A percentile compares a stretch with the other conserved stretches of the same genome.
Conservation (phyloP, 1,140 invertebrate genomes). For the Eupristina koningsbergeri region DNA sequence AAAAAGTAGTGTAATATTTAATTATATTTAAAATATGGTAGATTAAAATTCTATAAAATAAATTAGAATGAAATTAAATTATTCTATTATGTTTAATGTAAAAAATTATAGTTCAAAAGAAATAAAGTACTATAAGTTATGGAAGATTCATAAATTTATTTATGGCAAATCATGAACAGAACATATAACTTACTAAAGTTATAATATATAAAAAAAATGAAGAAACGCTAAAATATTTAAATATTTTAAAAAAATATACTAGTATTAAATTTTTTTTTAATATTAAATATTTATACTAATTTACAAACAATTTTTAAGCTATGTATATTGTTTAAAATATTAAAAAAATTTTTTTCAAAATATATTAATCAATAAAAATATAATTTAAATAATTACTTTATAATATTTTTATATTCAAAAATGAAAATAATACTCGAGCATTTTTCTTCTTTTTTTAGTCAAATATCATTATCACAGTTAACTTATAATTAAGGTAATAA, state of each 20-base stretch:
- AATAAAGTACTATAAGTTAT: no score
- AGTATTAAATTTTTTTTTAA: not conserved
- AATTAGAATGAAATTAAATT: not conserved
- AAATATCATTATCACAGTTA: slow-evolving; percentile 57
- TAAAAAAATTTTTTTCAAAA: not conserved
- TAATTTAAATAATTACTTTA: not conserved
- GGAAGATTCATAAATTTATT: not conserved
- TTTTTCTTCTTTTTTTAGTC: slow-evolving; percentile 42
- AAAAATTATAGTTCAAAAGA: no score
- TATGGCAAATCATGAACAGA: no score
- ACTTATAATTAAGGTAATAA: slow-evolving; percentile 52
- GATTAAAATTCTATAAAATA: not conserved
- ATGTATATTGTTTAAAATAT: no score
- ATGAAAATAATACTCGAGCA: slow-evolving; percentile 14
- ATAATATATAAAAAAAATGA: not conserved
- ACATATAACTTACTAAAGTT: not conserved
- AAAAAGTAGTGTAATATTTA: not conserved
- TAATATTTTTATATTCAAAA: slow-evolving; percentile 40
- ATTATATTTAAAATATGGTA: not conserved
- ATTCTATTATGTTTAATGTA: not conserved
- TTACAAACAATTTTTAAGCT: no score
- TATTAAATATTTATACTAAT: no score
- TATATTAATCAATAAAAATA: not conserved
- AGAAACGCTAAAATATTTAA: no score
- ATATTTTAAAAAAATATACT: not conserved